Base-by-base conservation (phyloP, 2,888 invertebrate genomes). In the Drosophila multiciliata region DNA sequence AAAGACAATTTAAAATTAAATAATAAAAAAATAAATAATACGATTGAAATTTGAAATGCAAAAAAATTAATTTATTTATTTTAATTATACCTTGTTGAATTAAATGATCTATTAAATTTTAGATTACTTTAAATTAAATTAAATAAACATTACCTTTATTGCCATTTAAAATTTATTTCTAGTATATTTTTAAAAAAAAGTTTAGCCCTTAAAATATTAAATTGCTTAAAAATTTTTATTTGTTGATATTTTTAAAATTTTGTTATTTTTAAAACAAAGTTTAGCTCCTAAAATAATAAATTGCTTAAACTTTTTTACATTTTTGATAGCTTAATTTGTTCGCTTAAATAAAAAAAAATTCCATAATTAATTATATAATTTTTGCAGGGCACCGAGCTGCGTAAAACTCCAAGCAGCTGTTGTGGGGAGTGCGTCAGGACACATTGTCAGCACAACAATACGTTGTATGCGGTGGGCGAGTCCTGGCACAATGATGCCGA, bases 351-450 rank as follows among this genome's bases (percentile, higher is more conserved):
- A n/a, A 42, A 17, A 7, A 15, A n/a, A 42, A 42, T n/a, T 33
- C 8, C 20, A 17, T n/a, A 32, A 17, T 23, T 1, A 35, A 26
- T 36, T 12, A n/a, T 29, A 8, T 4, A 2, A 12, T n/a, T 38
- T 26, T 72, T 67, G 0, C 60, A 93, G 93, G 93, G 92, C 8
- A 91, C 89, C 3, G 92, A 92, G 65, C 74, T 91, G 32, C 90
- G 86, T 0, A 75, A 79, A 5, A 79, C 80, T 12, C 54, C 78
- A 3, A 91, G 80, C 33, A 90, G 91, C 66, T 93, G 93, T 52
- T 93, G 93, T 61, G 92, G 93, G 0, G 89, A 90, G 72, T 93
- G 93, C 62, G 87, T 92, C 3, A 91, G 91, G 50, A 92, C 91
- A 2, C 92, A 92, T 76, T 93, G 93, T 54, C 88, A 87, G 59